phyloP scores from a whole-genome alignment of 2,797 vertebrate genomes.

The Cyclura pinguis region DNA sequence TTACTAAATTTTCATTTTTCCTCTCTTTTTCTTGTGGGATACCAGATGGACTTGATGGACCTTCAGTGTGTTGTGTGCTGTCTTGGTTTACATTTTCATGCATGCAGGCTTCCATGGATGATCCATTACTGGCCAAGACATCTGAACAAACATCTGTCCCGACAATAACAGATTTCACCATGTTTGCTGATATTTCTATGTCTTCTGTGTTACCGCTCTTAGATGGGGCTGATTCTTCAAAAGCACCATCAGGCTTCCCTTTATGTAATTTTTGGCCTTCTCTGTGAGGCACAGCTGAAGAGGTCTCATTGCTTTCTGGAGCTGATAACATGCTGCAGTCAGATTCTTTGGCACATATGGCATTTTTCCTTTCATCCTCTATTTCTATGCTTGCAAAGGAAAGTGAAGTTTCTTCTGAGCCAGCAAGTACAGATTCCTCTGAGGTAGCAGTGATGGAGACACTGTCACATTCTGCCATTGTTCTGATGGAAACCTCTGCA shows the following conservation, averaged over 20 bases:
- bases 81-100: conserved; percentile 30
- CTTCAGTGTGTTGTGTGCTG: not conserved
- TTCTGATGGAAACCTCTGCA: conserved; percentile 50
- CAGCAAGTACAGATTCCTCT: conserved; percentile 38
- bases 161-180: conserved; percentile 31
- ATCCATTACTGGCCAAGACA: conserved; percentile 6
- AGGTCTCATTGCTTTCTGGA: conserved; percentile 34
- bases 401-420: conserved; percentile 36
- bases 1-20: conserved; percentile 33
- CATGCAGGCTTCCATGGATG: conserved; percentile 38
- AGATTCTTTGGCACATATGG: conserved; percentile 40
- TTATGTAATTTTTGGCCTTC: not conserved
- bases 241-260: fast-evolving
- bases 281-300: conserved; percentile 16
- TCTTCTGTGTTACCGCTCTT: conserved; percentile 29
- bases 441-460: conserved; percentile 26
- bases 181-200: conserved; percentile 36
- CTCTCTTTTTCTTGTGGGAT: not conserved
- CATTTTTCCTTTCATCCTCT: conserved; percentile 45
- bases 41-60: not conserved
- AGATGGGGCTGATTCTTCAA: not conserved
- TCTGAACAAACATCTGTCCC: conserved; percentile 54
- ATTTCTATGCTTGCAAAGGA: conserved; percentile 39
- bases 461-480: conserved; percentile 53
- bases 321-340: conserved; percentile 49